Conservation (phyloP, 2,113 vertebrate species). For the Forbesichthys agassizii region DNA sequence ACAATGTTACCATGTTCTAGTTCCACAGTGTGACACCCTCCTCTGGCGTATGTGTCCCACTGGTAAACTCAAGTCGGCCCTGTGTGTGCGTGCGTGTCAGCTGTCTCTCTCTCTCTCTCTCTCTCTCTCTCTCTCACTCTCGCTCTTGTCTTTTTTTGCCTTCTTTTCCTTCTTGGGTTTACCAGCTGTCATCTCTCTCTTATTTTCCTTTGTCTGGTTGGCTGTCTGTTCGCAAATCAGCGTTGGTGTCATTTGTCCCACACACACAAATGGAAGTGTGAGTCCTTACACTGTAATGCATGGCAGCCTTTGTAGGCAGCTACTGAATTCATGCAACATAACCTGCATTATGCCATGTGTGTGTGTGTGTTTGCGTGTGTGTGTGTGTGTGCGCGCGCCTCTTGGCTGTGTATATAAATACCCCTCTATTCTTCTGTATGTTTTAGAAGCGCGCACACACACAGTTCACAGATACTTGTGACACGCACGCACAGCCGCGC, state of each 20-base stretch:
- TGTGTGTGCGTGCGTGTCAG: too few species aligned
- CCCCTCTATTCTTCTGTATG: neutral
- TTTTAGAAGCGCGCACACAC: neutral
- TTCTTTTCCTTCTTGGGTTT: too few species aligned
- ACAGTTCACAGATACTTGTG: neutral
- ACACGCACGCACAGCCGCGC: neutral
- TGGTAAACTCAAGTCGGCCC: too few species aligned
- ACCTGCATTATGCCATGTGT: constrained; percentile 23
- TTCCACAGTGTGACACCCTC: too few species aligned
- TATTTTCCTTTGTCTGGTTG: constrained; percentile 1
- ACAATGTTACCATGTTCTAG: too few species aligned
- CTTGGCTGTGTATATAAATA: neutral
- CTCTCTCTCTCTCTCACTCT: too few species aligned
- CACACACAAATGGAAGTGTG: constrained; percentile 11
- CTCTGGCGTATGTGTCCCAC: too few species aligned
- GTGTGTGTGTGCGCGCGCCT: too few species aligned
- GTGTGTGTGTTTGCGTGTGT: too few species aligned
- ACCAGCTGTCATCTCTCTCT: neutral
- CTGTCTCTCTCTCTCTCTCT: neutral
- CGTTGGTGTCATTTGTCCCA: constrained; percentile 45
- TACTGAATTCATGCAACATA: constrained; percentile 48
- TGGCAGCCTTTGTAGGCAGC: constrained; percentile 40
- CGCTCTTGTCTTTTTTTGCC: too few species aligned
- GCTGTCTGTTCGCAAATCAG: constrained; percentile 47
- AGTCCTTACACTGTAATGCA: constrained; percentile 50